Percentiles rank a stretch among this genome's conserved stretches.
Evolutionary conservation across 1,140 invertebrate species (phyloP).

Genomic region (Archivesica marissinica): DNA sequence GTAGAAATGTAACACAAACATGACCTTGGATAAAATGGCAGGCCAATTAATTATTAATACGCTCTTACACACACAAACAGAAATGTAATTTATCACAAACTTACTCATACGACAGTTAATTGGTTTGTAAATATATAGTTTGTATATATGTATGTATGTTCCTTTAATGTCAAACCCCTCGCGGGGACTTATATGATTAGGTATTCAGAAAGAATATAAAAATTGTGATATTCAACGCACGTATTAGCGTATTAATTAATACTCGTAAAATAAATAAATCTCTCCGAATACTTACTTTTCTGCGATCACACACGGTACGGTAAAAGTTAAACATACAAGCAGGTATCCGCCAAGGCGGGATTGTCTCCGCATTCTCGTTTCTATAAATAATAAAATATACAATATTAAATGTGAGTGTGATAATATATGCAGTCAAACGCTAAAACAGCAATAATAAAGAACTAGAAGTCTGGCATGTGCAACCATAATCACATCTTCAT

Average conservation of each 20-base stretch:
- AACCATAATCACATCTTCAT: too few species aligned
- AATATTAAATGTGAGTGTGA: too few species aligned
- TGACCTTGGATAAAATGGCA: constrained; percentile 8
- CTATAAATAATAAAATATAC: neutral
- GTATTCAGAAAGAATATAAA: too few species aligned
- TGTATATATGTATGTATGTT: neutral
- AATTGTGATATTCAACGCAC: too few species aligned
- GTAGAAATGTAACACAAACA: neutral
- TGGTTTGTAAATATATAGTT: neutral
- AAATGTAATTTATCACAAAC: neutral
- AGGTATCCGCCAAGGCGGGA: neutral
- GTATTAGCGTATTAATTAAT: too few species aligned
- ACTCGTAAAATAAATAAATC: too few species aligned
- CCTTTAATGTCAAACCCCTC: neutral
- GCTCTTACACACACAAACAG: neutral
- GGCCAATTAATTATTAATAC: neutral
- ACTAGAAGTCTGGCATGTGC: too few species aligned
- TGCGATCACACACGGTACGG: neutral
- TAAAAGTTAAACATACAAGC: neutral
- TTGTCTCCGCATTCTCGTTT: neutral
- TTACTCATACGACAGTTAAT: neutral
- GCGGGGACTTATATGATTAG: too few species aligned
- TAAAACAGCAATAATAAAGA: too few species aligned
- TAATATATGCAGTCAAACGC: too few species aligned
- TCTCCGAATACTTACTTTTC: neutral